These are phyloP conservation scores for Procambarus clarkii DNA, from an alignment of 1,140 invertebrate genomes.

Conservation along the genomic window DNA sequence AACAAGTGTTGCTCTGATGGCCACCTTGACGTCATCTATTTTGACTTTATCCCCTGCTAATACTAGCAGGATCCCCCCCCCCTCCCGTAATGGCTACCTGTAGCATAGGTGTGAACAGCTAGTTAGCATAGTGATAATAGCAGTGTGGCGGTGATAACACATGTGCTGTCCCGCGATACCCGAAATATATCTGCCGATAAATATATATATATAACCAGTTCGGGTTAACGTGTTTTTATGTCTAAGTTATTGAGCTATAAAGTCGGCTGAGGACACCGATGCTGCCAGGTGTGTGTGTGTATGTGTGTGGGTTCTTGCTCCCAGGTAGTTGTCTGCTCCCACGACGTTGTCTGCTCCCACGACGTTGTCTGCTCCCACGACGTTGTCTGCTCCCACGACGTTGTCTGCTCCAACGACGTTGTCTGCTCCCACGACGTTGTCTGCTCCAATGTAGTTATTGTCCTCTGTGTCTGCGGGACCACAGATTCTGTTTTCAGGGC, in stretches of 20 bases:
- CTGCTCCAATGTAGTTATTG: too few species aligned
- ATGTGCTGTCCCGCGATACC: neutral
- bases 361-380: too few species aligned
- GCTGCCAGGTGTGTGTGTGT: neutral
- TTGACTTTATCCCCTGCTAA: neutral
- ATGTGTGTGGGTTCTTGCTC: neutral
- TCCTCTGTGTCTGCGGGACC: too few species aligned
- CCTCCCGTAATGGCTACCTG: neutral
- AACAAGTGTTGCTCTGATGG: too few species aligned
- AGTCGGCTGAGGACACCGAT: neutral
- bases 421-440: too few species aligned
- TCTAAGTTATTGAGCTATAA: neutral
- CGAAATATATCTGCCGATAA: neutral
- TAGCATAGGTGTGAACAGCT: neutral
- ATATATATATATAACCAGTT: neutral
- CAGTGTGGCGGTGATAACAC: neutral
- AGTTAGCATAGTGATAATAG: neutral
- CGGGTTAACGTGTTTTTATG: neutral
- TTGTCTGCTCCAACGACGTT: too few species aligned
- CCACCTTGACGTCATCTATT: neutral
- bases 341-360: too few species aligned
- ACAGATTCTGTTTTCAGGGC: too few species aligned
- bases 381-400: too few species aligned
- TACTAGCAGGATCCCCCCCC: neutral
- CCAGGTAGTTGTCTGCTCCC: neutral